These are phyloP conservation scores for Aix galericulata DNA, from an alignment of 2,113 vertebrate species.

Conservation along the genomic window DNA sequence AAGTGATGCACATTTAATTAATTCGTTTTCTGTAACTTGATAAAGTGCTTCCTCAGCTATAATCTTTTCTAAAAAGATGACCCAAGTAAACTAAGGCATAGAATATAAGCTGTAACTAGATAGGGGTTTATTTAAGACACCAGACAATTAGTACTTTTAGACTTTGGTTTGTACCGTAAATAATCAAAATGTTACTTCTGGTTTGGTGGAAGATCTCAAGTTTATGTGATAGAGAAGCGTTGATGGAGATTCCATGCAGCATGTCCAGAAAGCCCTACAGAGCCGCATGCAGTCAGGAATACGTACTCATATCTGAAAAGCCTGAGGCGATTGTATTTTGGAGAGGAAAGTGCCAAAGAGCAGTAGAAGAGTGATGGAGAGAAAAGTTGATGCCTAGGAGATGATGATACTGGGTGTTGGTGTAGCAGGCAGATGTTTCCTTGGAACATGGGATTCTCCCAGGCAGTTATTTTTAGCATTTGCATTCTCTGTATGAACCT, in stretches of 20 bases:
- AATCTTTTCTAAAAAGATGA: not conserved
- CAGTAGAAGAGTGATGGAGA: not conserved
- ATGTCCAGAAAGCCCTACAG: not conserved
- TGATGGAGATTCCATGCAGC: not conserved
- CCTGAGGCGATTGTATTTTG: not conserved
- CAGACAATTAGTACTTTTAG: not conserved
- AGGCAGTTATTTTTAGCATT: not conserved
- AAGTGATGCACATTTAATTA: not conserved
- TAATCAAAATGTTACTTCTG: not conserved
- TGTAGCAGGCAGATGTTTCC: not conserved
- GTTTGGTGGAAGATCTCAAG: not conserved
- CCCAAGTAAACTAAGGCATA: not conserved
- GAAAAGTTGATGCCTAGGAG: not conserved
- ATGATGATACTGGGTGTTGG: not conserved
- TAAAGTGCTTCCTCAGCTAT: not conserved
- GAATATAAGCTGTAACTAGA: not conserved
- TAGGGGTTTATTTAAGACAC: not conserved
- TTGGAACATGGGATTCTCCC: not conserved
- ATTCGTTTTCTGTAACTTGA: conserved; percentile 15
- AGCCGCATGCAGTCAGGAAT: not conserved
- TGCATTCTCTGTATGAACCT: not conserved
- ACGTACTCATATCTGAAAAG: not conserved
- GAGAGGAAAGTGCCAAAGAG: not conserved
- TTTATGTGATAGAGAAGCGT: not conserved
- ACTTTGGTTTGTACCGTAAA: not conserved